Base-by-base conservation (phyloP, 2,113 vertebrate genomes). In the Oryzias woworae region DNA sequence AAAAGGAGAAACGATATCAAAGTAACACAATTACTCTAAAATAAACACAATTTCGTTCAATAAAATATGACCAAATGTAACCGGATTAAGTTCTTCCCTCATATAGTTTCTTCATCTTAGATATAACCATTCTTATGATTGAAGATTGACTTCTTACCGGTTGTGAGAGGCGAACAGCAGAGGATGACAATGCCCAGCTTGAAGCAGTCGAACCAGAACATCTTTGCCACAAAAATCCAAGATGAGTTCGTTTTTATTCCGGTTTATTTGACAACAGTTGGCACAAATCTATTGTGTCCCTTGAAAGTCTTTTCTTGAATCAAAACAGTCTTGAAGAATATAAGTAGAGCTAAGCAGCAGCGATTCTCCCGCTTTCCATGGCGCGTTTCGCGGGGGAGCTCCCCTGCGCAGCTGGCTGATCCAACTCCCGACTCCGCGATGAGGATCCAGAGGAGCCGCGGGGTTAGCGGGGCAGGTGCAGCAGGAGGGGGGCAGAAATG, bases 381-480 rank as follows among this genome's bases (percentile, higher is more conserved):
- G 61, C 69, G 72, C 67, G 66, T 59, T 53, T 53, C 16, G 69
- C 75, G 42, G 73, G 69, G 72, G 68, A 85, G 64, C 71, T 75
- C 76, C 74, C 68, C 73, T 70, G 66, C 72, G 58, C 79, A 22
- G 73, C 74, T 62, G 73, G 53, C 7, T 4, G 31, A 42, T 68
- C 66, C 71, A 10, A 58, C 59, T 51, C 71, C 77, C n/a, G 59
- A 31, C 43, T 22, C 67, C 58, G 70, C 65, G 63, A 4, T 16
- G 70, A 70, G 62, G 53, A 75, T 62, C 22, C 78, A 59, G 81
- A 53, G 72, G 66, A n/a, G 13, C 57, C 45, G 72, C 76, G 66
- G 43, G 62, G 55, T 67, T 61, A 75, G 57, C 78, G 16, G 77
- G 78, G 71, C 92, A 92, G 91, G 91, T 92, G 91, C 79, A 43